Evolutionary conservation across 1,140 invertebrate genomes (phyloP).

Genomic region (Plectrocnemia conspersa): DNA sequence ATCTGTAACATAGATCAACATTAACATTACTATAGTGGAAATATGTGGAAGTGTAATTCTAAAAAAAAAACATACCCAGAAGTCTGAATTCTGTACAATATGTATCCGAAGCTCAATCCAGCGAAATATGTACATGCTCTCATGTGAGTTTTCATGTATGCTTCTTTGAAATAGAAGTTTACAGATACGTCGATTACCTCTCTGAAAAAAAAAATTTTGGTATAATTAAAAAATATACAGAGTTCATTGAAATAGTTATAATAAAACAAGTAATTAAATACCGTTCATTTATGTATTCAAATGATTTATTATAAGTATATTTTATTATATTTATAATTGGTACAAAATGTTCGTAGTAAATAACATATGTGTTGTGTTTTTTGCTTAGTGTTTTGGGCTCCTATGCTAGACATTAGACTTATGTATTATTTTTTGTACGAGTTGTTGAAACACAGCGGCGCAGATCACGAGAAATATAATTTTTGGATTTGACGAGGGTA

Average conservation of each 20-base stretch:
- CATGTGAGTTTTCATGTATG: constrained; percentile 68
- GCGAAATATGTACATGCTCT: constrained; percentile 62
- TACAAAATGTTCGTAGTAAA: no score
- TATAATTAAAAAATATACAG: constrained; percentile 23
- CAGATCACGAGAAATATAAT: no score
- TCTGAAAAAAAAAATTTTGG: no score
- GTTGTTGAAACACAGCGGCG: no score
- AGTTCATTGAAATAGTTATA: constrained; percentile 4
- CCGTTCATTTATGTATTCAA: not conserved
- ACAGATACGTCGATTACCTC: constrained; percentile 57
- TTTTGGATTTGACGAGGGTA: no score
- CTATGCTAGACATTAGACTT: no score
- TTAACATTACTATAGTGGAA: not conserved
- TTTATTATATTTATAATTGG: no score
- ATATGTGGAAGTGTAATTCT: constrained; percentile 12
- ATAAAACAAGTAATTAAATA: constrained; percentile 6
- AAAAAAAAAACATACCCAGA: constrained; percentile 30
- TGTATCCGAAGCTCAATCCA: constrained; percentile 59
- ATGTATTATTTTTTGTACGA: no score
- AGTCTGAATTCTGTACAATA: constrained; percentile 58
- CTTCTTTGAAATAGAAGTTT: constrained; percentile 59
- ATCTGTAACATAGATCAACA: constrained; percentile 42
- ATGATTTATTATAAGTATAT: constrained; percentile 6
- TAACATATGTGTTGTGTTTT: not conserved
- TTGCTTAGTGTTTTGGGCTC: no score